Base-by-base conservation (phyloP, 2,113 vertebrate genomes). In the Pristiophorus japonicus region DNA sequence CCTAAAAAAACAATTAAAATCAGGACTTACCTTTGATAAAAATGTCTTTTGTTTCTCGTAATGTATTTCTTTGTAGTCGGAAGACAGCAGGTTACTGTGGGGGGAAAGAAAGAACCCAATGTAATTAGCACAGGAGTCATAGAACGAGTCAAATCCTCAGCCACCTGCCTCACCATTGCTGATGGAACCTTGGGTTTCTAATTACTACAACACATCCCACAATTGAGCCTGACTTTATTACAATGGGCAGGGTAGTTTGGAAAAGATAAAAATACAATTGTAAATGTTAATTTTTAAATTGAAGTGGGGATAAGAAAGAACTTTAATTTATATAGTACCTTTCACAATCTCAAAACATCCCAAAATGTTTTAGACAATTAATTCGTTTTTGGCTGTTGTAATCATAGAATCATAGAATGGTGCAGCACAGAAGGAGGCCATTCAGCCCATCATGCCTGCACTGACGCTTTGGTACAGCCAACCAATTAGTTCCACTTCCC, bases 21-120 rank as follows among this genome's bases (percentile, higher is more conserved):
- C 38, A 42, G 27, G 96, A 85, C 95, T 30, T 99, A 99, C 99
- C 99, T 99, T 99, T 95, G 98, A 98, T 95, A 97, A 96, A 78
- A 98, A 97, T 2, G 97, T 98, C 96, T 98, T 99, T 78, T 98
- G 98, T 34, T 98, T 97, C 96, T 99, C 98, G 95, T 98, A 99
- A 97, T 99, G 97, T 97, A 99, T 99, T 97, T 99, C 99, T 96
- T 99, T 98, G 96, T 99, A 99, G 97, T 98, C 98, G 87, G 98
- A 99, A 96, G 99, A 99, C 96, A 99, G 97, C 96, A 99, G 97
- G 96, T 98, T 98, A 98, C 99, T 99, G 97, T 38, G 95, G 96
- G 95, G 55, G 38, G 95, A 34, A 96, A 66, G 96, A n/a, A 97
- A 93, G 96, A 73, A 97, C n/a, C 75, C n/a, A 95, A 93, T 45